These are phyloP conservation scores for Stenolophus ochropezus DNA, from an alignment of 2,888 invertebrate species.

Conservation along the genomic window DNA sequence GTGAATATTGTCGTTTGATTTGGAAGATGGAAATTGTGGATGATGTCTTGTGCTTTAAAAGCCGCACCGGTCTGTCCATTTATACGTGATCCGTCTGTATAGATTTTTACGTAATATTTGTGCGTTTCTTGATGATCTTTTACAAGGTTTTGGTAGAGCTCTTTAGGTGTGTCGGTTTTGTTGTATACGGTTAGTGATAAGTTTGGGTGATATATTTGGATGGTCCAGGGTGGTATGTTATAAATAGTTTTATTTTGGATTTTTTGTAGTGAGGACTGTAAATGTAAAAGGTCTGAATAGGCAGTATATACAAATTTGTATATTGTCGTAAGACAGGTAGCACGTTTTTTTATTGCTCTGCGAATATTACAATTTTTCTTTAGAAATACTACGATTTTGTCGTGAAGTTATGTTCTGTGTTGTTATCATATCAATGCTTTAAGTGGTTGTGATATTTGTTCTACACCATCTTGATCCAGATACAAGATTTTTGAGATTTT, in stretches of 20 bases:
- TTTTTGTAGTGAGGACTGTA: constrained; percentile 2
- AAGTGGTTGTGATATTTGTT: too few relatives aligned
- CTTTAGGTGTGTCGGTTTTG: neutral
- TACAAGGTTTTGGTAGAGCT: neutral
- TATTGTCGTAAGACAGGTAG: too few relatives aligned
- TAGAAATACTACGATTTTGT: too few relatives aligned
- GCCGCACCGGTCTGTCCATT: neutral
- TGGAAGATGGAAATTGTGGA: neutral
- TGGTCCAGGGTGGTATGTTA: neutral
- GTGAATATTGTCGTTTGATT: neutral
- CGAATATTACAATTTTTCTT: too few relatives aligned
- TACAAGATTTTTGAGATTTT: too few relatives aligned
- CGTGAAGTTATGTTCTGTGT: too few relatives aligned
- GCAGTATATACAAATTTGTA: too few relatives aligned
- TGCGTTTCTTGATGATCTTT: neutral
- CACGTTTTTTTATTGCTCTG: too few relatives aligned
- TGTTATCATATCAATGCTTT: too few relatives aligned
- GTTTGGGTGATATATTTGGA: neutral
- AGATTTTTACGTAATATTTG: neutral
- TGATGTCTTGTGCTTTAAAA: neutral
- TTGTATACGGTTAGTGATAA: neutral
- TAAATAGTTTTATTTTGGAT: neutral
- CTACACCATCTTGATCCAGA: too few relatives aligned
- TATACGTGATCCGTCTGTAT: neutral
- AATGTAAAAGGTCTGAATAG: too few relatives aligned